Conservation (phyloP, 2,113 vertebrate species). For the Proterorhinus semilunaris region DNA sequence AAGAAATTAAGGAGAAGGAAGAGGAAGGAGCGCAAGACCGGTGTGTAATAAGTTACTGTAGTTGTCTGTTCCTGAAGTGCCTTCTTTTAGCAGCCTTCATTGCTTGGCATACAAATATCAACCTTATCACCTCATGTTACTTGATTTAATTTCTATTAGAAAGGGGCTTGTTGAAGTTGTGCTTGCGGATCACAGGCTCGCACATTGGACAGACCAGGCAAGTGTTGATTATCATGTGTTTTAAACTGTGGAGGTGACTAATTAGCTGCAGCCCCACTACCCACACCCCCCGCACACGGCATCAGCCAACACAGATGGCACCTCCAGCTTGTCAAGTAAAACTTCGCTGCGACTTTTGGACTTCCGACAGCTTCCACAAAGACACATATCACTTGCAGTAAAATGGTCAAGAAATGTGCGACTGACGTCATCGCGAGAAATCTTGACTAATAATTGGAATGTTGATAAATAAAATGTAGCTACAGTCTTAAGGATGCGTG, state of each 20-base stretch:
- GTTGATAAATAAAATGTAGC: too few species aligned
- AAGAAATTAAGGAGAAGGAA: too few species aligned
- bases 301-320: constrained; percentile 17
- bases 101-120: too few species aligned
- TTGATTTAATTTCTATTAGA: background rate
- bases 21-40: too few species aligned
- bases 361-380: background rate
- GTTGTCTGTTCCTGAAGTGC: too few species aligned
- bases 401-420: too few species aligned
- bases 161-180: background rate
- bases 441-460: background rate
- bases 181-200: background rate
- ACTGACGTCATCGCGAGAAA: background rate
- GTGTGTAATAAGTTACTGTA: too few species aligned
- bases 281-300: background rate
- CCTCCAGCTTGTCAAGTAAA: background rate
- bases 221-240: constrained; percentile 34
- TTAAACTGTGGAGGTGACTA: constrained; percentile 20
- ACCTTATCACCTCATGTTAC: too few species aligned
- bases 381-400: too few species aligned
- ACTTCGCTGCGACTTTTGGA: background rate
- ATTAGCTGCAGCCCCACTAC: constrained; percentile 18
- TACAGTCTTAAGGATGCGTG: too few species aligned
- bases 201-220: background rate
- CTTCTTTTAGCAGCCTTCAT: too few species aligned